Evolutionary conservation across 1,140 invertebrate genomes (phyloP), one percentile per base, ranked within the genome.

Genomic region (Drosophila albomicans): DNA sequence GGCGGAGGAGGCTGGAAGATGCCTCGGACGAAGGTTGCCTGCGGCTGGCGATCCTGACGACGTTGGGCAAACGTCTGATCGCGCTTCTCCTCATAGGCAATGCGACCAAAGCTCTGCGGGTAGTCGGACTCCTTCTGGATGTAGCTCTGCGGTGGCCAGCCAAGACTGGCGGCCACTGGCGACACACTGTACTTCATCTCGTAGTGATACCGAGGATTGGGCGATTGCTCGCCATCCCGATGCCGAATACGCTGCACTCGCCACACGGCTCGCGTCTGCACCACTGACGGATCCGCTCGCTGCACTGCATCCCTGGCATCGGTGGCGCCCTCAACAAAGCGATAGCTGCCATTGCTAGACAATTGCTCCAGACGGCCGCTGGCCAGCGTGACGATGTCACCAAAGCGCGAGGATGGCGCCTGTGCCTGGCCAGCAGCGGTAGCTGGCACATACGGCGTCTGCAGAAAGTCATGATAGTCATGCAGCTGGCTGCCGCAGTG

Each of bases 101-200:
- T 59, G 3, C 79, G 78, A 1, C 65, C 75, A 56, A 93, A 93
- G 51, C 75, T 92, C 11, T 72, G 76, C 5, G 92, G 92, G 75
- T 93, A 93, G 54, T 93, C 92, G 11, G 81, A 52, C 57, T 93
- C 91, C 51, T 82, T 82, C 15, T 92, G 84, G 32, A 93, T 91
- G 67, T 81, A 93, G 52, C 72, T 84, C 74, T 91, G 78, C 35
- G 71, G 72, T 62, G 76, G 62, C 71, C 77, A 80, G 5, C 65
- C 46, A 30, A 52, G 35, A 52, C 25, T 62, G 0, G 28, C 8
- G 3, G 56, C 66, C 65, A 90, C 41, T 5, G 95, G 94, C 10
- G 94, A 93, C 10, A 95, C 94, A 11, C 94, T 95, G 81, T 95
- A 95, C 76, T 95, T 95, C 68, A 95, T 91, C 82, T 95, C 95